A percentile compares a stretch with the other conserved stretches of the same genome.
Evolutionary conservation across 2,888 invertebrate genomes (phyloP).

Genomic region (Tolmerus cingulatus): DNA sequence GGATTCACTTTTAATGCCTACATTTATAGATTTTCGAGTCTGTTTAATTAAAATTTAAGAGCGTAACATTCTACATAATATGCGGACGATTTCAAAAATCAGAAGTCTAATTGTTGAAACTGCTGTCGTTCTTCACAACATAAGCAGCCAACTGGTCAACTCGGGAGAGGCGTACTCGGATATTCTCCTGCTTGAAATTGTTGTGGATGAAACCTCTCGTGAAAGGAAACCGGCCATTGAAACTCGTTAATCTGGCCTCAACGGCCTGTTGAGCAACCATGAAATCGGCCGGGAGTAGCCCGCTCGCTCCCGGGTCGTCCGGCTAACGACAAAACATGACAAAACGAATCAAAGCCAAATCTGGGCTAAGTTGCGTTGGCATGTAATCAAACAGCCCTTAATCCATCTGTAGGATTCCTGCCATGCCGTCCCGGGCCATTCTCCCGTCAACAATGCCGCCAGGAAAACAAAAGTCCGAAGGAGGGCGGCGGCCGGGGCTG

Average conservation of each 20-base stretch:
- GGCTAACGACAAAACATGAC: neutral
- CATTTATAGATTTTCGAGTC: too few species aligned
- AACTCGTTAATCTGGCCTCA: neutral
- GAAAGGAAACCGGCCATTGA: neutral
- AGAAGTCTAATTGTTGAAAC: neutral
- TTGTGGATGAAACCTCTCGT: neutral
- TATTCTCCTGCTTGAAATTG: neutral
- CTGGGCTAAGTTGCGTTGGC: constrained; percentile 26
- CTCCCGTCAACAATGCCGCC: neutral
- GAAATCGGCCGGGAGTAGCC: neutral
- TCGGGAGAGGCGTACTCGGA: neutral
- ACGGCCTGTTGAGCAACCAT: neutral
- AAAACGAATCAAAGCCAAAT: constrained; percentile 32
- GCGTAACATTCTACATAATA: too few species aligned
- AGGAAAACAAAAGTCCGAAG: constrained; percentile 22
- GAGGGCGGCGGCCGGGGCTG: neutral
- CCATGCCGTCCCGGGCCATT: neutral
- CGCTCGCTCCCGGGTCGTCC: neutral
- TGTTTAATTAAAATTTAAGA: too few species aligned
- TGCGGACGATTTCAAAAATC: too few species aligned
- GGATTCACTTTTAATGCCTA: too few species aligned
- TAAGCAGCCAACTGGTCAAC: neutral
- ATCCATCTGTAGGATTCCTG: constrained; percentile 19
- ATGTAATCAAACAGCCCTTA: constrained; percentile 27
- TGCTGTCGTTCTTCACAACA: neutral